A percentile compares a stretch with the other conserved stretches of the same genome.
Conservation (phyloP, 2,888 invertebrate species). For the Catocala sponsa region DNA sequence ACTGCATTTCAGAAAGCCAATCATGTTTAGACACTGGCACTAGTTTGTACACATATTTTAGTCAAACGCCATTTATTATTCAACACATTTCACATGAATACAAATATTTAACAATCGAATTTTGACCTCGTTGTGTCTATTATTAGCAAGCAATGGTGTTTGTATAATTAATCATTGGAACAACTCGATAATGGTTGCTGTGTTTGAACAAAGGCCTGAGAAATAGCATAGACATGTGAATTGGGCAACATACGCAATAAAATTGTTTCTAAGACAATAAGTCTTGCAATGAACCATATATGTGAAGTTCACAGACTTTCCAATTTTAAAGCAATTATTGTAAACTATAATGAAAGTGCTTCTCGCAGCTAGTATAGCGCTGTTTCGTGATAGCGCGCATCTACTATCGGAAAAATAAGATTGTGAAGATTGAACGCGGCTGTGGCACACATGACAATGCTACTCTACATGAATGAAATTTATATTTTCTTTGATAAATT, state of each 20-base stretch:
- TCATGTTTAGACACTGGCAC: no score
- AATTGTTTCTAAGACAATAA: conserved; percentile 19
- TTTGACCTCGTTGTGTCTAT: conserved; percentile 1
- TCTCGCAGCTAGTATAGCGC: no score
- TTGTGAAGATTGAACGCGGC: no score
- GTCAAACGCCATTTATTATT: no score
- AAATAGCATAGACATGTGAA: conserved; percentile 18
- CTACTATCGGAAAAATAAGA: no score
- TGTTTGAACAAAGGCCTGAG: conserved; percentile 18
- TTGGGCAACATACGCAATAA: conserved; percentile 17
- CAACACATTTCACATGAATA: background rate
- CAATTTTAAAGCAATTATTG: background rate
- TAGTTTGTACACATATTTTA: no score
- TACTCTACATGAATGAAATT: no score
- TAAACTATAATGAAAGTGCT: background rate
- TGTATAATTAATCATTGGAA: conserved; percentile 12
- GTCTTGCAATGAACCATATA: conserved; percentile 6
- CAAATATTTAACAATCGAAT: conserved; percentile 7
- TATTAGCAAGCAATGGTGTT: conserved; percentile 11
- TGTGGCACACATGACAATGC: no score
- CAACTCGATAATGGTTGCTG: conserved; percentile 3
- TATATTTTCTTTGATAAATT: no score
- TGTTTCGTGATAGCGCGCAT: no score
- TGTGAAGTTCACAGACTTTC: conserved; percentile 19
- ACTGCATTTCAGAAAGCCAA: no score